phyloP scores from a whole-genome alignment of 1,140 invertebrate genomes.

The Centruroides sculpturatus region DNA sequence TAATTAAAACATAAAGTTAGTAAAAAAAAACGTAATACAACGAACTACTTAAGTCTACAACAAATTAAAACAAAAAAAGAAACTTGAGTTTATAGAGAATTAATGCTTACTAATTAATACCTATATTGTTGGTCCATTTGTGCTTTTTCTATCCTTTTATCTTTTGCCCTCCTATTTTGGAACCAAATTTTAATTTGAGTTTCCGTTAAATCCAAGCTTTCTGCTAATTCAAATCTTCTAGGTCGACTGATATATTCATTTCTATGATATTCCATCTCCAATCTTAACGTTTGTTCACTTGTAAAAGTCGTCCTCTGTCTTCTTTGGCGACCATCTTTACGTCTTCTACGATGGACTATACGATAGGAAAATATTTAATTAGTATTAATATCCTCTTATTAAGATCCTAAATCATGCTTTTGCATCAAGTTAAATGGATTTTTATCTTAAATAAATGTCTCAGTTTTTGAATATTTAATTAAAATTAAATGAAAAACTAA shows the following conservation, averaged over 20 bases:
- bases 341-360: constrained; percentile 62
- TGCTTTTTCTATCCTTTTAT: constrained; percentile 89
- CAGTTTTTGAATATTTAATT: no score
- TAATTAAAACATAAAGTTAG: no score
- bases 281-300: constrained; percentile 71
- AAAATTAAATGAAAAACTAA: no score
- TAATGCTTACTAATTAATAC: constrained; percentile 32
- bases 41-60: no score
- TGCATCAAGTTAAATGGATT: no score
- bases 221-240: constrained; percentile 69
- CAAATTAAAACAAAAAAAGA: not conserved
- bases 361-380: not conserved
- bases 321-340: constrained; percentile 67
- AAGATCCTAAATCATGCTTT: no score
- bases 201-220: constrained; percentile 64
- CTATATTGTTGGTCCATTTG: constrained; percentile 86
- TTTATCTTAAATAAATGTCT: no score
- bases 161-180: constrained; percentile 83
- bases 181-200: constrained; percentile 95
- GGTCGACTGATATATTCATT: constrained; percentile 64
- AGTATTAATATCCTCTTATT: no score
- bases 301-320: constrained; percentile 88
- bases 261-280: constrained; percentile 72
- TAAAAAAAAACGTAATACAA: no score
- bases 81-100: not conserved